These are phyloP conservation scores for Spea multiplicata DNA, from an alignment of 2,113 vertebrate genomes.

Conservation along the genomic window DNA sequence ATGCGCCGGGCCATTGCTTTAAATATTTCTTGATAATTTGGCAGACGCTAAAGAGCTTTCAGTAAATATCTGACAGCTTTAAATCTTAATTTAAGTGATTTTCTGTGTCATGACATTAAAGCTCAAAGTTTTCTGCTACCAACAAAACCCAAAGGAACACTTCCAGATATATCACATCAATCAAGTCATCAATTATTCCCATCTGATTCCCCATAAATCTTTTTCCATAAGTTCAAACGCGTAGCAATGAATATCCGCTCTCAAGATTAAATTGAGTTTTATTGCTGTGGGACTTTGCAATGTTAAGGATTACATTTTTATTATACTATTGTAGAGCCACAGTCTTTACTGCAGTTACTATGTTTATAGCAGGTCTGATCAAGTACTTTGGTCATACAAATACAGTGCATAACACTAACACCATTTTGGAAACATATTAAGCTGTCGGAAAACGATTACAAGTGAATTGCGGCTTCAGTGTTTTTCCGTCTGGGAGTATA, in stretches of 20 bases:
- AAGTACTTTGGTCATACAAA: constrained; percentile 17
- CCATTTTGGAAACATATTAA: constrained; percentile 33
- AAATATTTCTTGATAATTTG: neutral
- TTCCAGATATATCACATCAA: constrained; percentile 38
- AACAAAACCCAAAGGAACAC: constrained; percentile 32
- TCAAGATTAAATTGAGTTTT: constrained; percentile 46
- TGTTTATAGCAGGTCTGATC: constrained; percentile 3
- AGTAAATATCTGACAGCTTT: constrained; percentile 16
- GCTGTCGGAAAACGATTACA: constrained; percentile 15
- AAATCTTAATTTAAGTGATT: constrained; percentile 43
- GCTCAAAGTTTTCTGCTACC: constrained; percentile 2
- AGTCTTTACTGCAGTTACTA: neutral
- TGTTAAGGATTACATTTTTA: constrained; percentile 43
- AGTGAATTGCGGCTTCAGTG: constrained; percentile 3
- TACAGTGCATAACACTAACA: constrained; percentile 33
- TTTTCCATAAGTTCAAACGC: constrained; percentile 46
- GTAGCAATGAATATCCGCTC: constrained; percentile 45
- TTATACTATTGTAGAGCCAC: constrained; percentile 20
- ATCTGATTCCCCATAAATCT: constrained; percentile 43
- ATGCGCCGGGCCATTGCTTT: neutral
- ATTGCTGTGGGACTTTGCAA: constrained; percentile 41
- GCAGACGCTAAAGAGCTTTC: neutral
- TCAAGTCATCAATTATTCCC: constrained; percentile 46
- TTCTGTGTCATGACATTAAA: constrained; percentile 14
- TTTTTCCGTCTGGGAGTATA: no score